Base-by-base conservation (phyloP, 1,140 invertebrate species). In the Rhagoletis pomonella region DNA sequence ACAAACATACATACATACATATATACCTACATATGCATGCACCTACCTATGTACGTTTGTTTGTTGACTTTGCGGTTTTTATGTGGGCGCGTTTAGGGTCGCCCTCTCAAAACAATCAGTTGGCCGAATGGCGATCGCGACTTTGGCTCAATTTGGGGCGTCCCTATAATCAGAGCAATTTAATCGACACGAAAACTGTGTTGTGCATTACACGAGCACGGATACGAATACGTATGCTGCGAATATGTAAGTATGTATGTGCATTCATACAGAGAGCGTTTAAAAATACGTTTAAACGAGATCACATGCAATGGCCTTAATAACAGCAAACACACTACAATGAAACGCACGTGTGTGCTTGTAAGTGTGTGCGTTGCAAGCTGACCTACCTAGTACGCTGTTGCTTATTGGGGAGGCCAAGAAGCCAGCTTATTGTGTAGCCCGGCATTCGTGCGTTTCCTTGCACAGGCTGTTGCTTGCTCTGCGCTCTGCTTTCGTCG, bases 231-330 rank as follows among this genome's bases (percentile, higher is more conserved):
- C 0, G 29, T 29, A 29, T 29, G 29, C 29, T 29, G 29, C 29
- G 29, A 29, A 29, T 29, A 29, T 29, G 29, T 29, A 29, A 29
- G 29, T 29, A 1, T 29, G 29, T 29, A 29, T 1, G 29, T 1
- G 29, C 29, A 29, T 29, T 29, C 29, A 29, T 29, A 29, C 29
- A 29, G 29, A 29, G 29, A 29, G 47, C 73, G 73, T 81, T 81
- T 81, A 81, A 81, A 81, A 81, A 47, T 81, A 81, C 73, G 73
- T 81, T 81, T 81, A 81, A 81, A 81, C 73, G 73, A 81, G 73
- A 81, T 81, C 73, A 81, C 73, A 81, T 81, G 73, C 73, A 42
- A 81, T 17, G 7, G 17, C 14, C 12, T 29, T 29, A 29, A 29
- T 29, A 29, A 29, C 14, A 73, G 29, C 5, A 29, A 29, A 42